A percentile compares a stretch with the other conserved stretches of the same genome.
Conservation (phyloP, 2,888 invertebrate genomes). For the Pachycephus smyrnensis region DNA sequence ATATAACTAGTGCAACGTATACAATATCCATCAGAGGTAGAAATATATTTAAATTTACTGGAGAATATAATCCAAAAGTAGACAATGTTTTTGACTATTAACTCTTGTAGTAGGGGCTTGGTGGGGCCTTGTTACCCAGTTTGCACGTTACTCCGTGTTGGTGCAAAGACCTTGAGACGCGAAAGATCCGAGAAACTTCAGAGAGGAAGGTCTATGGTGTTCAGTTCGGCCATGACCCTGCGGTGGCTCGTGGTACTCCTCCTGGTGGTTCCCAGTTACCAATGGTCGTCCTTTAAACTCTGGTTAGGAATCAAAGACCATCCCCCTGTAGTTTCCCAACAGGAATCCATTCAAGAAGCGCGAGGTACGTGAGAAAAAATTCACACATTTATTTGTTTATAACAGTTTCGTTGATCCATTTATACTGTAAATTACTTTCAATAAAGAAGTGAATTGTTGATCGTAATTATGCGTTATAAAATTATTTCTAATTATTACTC, state of each 20-base stretch:
- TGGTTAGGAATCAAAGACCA: slow-evolving; percentile 29
- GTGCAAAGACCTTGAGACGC: slow-evolving; percentile 2
- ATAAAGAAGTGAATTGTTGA: not conserved
- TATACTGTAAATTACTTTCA: not conserved
- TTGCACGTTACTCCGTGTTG: not conserved
- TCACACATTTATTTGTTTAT: not conserved
- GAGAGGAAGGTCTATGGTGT: not conserved
- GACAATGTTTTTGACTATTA: not conserved
- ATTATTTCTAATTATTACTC: not conserved
- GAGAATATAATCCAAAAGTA: not conserved
- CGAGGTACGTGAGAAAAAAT: not conserved
- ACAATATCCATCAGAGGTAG: not conserved
- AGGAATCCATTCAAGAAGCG: not conserved
- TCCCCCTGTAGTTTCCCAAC: not conserved
- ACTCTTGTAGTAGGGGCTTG: not conserved
- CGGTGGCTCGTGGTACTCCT: slow-evolving; percentile 10
- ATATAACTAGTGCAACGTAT: not conserved
- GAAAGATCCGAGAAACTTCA: slow-evolving; percentile 1
- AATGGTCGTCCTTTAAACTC: slow-evolving; percentile 42
- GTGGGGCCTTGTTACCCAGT: not conserved
- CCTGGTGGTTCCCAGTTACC: slow-evolving; percentile 36
- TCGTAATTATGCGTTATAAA: not conserved
- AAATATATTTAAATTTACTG: not conserved
- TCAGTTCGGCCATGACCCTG: slow-evolving; percentile 7
- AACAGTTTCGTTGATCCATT: not conserved